Conservation (phyloP, 2,888 invertebrate species). For the Tridacna gigas region DNA sequence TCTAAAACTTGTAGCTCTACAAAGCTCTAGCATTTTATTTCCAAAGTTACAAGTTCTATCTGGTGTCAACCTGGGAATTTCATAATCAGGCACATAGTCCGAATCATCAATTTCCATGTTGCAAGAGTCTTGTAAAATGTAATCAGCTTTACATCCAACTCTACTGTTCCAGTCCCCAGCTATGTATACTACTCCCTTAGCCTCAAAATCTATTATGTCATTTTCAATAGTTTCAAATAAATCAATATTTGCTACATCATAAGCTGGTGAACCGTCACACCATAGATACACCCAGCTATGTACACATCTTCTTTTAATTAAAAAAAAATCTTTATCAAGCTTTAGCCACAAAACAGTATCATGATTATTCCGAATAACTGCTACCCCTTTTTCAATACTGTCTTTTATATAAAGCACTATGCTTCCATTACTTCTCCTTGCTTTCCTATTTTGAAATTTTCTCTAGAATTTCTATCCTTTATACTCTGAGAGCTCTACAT, state of each 20-base stretch:
- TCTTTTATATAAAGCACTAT: not conserved
- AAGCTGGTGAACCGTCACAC: too few relatives aligned
- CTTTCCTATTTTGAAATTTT: not conserved
- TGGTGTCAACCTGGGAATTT: not conserved
- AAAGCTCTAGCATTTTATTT: constrained; percentile 1
- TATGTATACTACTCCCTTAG: not conserved
- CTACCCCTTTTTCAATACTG: not conserved
- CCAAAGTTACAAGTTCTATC: constrained; percentile 1
- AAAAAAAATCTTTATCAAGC: not conserved
- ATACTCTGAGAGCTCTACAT: constrained; percentile 9
- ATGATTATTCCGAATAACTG: not conserved
- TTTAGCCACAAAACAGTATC: not conserved
- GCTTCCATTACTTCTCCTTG: not conserved
- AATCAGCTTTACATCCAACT: not conserved
- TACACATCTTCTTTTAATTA: not conserved
- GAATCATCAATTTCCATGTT: not conserved
- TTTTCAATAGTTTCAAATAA: constrained; percentile 5
- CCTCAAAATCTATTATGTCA: not conserved
- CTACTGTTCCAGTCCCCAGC: constrained; percentile 14
- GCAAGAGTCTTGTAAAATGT: not conserved
- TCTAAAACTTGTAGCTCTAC: constrained; percentile 2
- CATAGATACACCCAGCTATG: too few relatives aligned
- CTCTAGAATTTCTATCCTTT: not conserved
- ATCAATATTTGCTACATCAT: not conserved
- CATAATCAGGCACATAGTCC: constrained; percentile 12